Evolutionary conservation across 2,113 vertebrate species (phyloP).

Genomic region (Clupea harengus): DNA sequence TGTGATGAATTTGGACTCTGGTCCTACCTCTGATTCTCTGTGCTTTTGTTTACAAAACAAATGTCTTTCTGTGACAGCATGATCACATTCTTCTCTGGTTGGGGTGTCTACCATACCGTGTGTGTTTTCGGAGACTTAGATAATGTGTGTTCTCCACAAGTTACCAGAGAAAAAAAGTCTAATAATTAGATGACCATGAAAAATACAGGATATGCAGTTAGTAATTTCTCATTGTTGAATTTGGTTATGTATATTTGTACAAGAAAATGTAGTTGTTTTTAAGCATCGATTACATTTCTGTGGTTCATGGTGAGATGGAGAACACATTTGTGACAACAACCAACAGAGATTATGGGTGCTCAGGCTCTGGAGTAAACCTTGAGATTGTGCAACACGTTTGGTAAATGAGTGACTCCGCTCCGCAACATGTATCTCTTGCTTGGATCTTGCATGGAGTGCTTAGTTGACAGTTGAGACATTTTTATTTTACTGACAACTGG

Average conservation of each 20-base stretch:
- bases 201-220: background rate
- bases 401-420: background rate
- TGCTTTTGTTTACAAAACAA: background rate
- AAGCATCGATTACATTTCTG: background rate
- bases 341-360: constrained; percentile 3
- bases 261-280: background rate
- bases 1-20: background rate
- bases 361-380: background rate
- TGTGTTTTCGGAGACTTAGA: background rate
- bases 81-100: background rate
- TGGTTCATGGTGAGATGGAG: background rate
- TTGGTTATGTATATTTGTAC: background rate
- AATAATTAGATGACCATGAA: background rate
- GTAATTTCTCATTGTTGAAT: background rate
- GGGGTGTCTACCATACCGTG: background rate
- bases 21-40: background rate
- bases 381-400: background rate
- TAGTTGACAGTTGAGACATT: background rate
- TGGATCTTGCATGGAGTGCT: constrained; percentile 14
- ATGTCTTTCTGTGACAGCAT: too few species aligned
- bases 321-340: background rate
- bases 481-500: background rate
- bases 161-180: background rate
- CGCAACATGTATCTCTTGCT: background rate
- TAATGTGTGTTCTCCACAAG: background rate